Evolutionary conservation across 2,888 invertebrate genomes (phyloP).

Genomic region (Eilema griseolum): DNA sequence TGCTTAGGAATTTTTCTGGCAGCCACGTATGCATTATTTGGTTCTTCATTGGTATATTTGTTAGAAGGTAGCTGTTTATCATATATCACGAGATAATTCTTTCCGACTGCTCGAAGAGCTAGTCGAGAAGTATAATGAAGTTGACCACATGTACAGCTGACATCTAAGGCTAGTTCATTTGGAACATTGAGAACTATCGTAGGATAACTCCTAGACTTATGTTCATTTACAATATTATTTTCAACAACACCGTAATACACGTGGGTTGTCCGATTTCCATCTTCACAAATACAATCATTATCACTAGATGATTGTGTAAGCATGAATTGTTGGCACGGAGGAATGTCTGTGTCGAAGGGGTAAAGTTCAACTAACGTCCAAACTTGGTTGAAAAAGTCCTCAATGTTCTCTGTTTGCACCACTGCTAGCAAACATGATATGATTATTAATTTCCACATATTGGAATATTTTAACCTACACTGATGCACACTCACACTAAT

Average conservation of each 20-base stretch:
- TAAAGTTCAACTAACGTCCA: constrained; percentile 9
- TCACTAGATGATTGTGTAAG: not conserved
- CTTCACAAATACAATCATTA: constrained; percentile 10
- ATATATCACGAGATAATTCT: constrained; percentile 8
- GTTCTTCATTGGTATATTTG: not conserved
- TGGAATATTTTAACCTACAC: not conserved
- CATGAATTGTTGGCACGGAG: not conserved
- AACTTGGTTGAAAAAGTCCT: not conserved
- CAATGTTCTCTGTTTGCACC: not conserved
- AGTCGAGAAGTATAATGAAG: not conserved
- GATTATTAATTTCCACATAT: constrained; percentile 14
- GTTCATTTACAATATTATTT: no score
- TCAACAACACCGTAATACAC: not conserved
- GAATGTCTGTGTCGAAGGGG: not conserved
- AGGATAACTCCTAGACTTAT: not conserved
- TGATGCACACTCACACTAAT: not conserved
- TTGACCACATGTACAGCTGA: constrained; percentile 16
- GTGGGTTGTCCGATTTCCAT: constrained; percentile 8
- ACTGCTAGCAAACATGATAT: not conserved
- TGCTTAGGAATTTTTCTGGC: constrained; percentile 1
- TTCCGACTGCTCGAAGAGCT: not conserved
- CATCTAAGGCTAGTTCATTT: not conserved
- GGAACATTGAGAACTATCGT: not conserved
- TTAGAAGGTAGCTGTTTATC: no score
- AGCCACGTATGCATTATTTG: not conserved